These are phyloP conservation scores for Periparus ater DNA, from an alignment of 2,797 vertebrate species.

Conservation along the genomic window DNA sequence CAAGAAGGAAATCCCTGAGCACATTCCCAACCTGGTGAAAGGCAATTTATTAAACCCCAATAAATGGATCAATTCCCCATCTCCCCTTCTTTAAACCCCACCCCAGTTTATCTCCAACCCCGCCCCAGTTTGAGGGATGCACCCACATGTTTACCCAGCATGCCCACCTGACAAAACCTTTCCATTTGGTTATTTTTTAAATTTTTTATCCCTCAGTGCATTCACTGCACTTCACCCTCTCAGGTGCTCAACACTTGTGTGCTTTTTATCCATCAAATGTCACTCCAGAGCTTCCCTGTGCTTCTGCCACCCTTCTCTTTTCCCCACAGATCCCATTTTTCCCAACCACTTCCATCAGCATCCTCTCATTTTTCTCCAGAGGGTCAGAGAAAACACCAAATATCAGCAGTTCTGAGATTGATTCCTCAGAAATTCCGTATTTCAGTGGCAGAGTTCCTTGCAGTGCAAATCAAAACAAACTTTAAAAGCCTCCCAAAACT, in stretches of 20 bases:
- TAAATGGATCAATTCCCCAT: not conserved
- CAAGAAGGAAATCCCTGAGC: not conserved
- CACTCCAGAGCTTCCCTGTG: not conserved
- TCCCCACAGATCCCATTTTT: not conserved
- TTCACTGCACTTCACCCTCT: not conserved
- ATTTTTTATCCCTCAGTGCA: not conserved
- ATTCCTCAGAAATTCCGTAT: conserved; percentile 15
- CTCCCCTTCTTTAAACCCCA: not conserved
- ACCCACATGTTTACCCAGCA: not conserved
- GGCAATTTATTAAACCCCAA: not conserved
- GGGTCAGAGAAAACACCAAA: conserved; percentile 38
- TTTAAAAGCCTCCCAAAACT: conserved; percentile 31
- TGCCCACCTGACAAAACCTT: not conserved
- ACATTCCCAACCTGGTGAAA: not conserved
- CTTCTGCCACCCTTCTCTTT: not conserved
- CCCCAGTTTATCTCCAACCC: not conserved
- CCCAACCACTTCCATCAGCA: not conserved
- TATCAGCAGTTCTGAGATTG: not conserved
- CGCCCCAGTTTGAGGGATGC: not conserved
- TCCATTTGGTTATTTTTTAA: not conserved
- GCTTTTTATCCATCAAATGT: not conserved
- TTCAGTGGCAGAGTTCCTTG: not conserved
- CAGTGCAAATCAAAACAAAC: conserved; percentile 53
- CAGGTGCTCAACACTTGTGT: not conserved
- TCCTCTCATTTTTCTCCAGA: conserved; percentile 8